Base-by-base conservation (phyloP, 2,113 vertebrate genomes). In the Dissostichus mawsoni region DNA sequence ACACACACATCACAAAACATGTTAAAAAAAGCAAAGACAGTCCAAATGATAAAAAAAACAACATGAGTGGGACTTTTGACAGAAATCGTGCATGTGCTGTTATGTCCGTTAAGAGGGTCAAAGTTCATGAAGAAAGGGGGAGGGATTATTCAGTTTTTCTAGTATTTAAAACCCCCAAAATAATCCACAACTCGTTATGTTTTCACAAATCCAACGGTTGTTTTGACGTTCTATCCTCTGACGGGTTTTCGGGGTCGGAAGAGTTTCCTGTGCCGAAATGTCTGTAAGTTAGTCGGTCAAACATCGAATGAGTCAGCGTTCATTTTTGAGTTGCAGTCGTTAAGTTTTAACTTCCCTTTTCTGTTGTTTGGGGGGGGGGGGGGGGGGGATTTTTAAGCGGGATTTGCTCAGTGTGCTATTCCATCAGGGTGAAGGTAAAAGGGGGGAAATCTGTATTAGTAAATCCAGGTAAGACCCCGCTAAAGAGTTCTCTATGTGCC, bases 31-130 rank as follows among this genome's bases (percentile, higher is more conserved):
- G 78, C 75, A 76, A 8, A 56, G 87, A 44, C 57, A 65, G 70
- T 80, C 77, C 56, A 91, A 87, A 87, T 86, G 58, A 84, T 44
- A 94, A 94, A 94, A 93, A 23, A 51, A 17, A 83, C 74, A 59
- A 91, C 94, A 87, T 94, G 87, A 94, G 94, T 92, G 86, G 94
- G 96, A 95, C 93, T 95, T 94, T 79, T 79, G 86, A 91, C 92
- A 87, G 69, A 78, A 77, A 72, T 69, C 74, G 87, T 90, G 92
- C 90, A 85, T 93, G 88, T 90, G 87, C 91, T 79, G 89, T 92
- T 29, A 29, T 3, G 25, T 41, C 80, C 76, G 70, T 56, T 62
- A 16, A 20, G 8, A 47, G 5, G 56, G 74, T 74, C 80, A 81
- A 65, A 83, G 83, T 77, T 88, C 87, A 84, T 7, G 47, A 78